Conservation (phyloP, 2,113 vertebrate genomes). For the Chiloscyllium plagiosum region DNA sequence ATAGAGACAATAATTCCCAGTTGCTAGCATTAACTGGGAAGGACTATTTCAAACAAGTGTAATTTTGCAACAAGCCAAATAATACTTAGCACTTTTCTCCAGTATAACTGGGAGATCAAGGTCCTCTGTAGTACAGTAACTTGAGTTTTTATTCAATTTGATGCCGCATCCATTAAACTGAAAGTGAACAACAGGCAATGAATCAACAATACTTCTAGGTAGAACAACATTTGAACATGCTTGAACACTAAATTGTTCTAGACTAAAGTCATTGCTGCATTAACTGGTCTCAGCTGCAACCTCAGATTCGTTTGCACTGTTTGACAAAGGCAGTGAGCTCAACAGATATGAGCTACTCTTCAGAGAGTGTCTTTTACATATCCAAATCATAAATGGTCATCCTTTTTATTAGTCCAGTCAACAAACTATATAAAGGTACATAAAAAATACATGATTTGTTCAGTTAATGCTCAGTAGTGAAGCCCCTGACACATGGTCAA, state of each 20-base stretch:
- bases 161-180: background rate
- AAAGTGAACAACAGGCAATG: background rate
- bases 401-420: background rate
- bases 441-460: background rate
- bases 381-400: background rate
- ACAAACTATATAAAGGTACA: background rate
- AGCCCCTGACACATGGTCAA: background rate
- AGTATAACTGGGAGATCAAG: background rate
- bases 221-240: background rate
- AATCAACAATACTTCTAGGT: background rate
- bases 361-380: background rate
- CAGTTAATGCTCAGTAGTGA: background rate
- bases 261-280: background rate
- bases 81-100: background rate
- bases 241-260: background rate
- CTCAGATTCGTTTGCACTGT: background rate
- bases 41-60: too few relatives aligned
- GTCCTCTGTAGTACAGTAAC: background rate
- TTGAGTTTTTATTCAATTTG: background rate
- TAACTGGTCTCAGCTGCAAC: background rate
- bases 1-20: too few relatives aligned
- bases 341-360: background rate
- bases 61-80: too few relatives aligned
- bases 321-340: background rate
- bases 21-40: too few relatives aligned